Evolutionary conservation across 1,140 invertebrate genomes (phyloP).

Genomic region (Campoletis sonorensis): DNA sequence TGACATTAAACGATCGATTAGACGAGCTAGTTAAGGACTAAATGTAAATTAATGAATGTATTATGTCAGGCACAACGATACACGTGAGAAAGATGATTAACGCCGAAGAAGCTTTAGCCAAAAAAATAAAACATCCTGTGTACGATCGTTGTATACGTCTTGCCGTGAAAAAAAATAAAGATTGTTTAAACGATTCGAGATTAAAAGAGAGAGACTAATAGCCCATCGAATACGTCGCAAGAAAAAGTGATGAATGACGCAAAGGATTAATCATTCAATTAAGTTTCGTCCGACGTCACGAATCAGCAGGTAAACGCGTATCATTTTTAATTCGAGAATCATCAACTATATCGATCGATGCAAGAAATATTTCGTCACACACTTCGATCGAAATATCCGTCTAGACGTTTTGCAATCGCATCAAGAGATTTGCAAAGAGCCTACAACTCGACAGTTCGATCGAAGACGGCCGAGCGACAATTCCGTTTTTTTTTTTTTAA

Average conservation of each 20-base stretch:
- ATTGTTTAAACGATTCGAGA: slow-evolving; percentile 43
- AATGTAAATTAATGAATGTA: slow-evolving; percentile 39
- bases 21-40: slow-evolving; percentile 33
- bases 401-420: slow-evolving; percentile 34
- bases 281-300: neutral
- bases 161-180: slow-evolving; percentile 46
- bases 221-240: neutral
- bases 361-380: slow-evolving; percentile 24
- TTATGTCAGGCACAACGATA: slow-evolving; percentile 5
- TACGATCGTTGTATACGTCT: slow-evolving; percentile 51
- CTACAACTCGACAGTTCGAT: slow-evolving; percentile 16
- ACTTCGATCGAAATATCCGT: slow-evolving; percentile 42
- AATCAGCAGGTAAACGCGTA: neutral
- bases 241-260: neutral
- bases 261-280: neutral
- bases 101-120: no score
- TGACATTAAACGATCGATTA: neutral
- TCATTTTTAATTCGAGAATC: neutral
- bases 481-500: no score
- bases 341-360: neutral
- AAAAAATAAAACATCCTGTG: slow-evolving; percentile 41
- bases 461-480: neutral
- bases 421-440: slow-evolving; percentile 9
- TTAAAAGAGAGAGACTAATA: neutral
- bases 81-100: slow-evolving; percentile 24